These are phyloP conservation scores for Egretta garzetta DNA, from an alignment of 2,113 vertebrate genomes.

Conservation along the genomic window DNA sequence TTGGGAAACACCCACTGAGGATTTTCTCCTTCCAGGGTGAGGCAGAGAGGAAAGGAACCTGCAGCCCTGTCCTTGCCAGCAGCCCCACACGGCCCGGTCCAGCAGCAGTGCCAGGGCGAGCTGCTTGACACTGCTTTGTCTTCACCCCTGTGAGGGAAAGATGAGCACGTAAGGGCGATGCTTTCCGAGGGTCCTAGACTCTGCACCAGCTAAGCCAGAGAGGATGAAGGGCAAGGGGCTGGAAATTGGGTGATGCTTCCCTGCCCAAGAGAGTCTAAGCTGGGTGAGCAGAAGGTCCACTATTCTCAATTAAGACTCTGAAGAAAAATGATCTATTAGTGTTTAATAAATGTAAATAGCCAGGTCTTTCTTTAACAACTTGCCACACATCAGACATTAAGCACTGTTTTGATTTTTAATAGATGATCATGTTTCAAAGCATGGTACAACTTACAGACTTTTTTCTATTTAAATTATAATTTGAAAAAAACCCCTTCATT, in stretches of 20 bases:
- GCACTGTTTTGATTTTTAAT: not conserved
- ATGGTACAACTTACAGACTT: not conserved
- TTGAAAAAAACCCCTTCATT: not conserved
- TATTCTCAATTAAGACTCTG: not conserved
- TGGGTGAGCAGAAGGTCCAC: not conserved
- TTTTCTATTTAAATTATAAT: not conserved
- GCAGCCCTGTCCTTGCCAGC: not conserved
- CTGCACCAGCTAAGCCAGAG: too few species aligned
- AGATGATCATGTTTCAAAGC: not conserved
- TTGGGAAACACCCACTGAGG: too few species aligned
- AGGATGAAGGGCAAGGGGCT: not conserved
- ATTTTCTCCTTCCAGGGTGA: not conserved
- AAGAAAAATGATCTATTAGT: not conserved
- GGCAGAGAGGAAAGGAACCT: not conserved
- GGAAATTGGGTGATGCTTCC: not conserved
- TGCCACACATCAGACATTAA: not conserved
- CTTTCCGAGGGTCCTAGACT: not conserved
- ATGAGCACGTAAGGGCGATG: too few species aligned
- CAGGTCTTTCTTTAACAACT: not conserved
- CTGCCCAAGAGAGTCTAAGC: not conserved
- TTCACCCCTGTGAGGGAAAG: not conserved
- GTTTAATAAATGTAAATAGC: not conserved
- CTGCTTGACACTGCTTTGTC: not conserved
- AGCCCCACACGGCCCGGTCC: rapidly evolving
- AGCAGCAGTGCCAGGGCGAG: not conserved